Conservation (phyloP, 2,888 invertebrate species). For the Drosophila peninsularis region DNA sequence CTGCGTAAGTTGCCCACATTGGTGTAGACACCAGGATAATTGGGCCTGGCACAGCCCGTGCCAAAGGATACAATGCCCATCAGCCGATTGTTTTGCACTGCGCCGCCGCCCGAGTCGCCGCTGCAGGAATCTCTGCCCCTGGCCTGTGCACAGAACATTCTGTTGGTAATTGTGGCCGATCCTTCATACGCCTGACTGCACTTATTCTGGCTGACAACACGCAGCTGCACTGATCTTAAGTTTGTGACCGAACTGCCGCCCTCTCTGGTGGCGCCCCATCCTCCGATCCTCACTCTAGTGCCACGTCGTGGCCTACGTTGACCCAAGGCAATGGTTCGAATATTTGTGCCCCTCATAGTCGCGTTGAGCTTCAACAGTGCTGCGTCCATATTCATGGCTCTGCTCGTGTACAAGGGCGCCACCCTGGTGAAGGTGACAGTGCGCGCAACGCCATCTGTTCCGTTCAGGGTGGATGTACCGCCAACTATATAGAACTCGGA, state of each 20-base stretch:
- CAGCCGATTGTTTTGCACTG: conserved; percentile 49
- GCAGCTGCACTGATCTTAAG: conserved; percentile 32
- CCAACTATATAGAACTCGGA: conserved; percentile 48
- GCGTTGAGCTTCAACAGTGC: conserved; percentile 51
- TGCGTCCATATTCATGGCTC: conserved; percentile 57
- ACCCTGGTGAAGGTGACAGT: conserved; percentile 19
- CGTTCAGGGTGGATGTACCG: conserved; percentile 50
- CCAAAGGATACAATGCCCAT: conserved; percentile 89
- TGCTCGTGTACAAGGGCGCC: conserved; percentile 23
- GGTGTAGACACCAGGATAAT: conserved; percentile 91
- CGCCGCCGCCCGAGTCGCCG: conserved; percentile 80
- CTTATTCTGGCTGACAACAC: background rate
- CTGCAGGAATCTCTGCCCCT: conserved; percentile 67
- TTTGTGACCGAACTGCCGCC: conserved; percentile 34
- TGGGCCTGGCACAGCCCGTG: conserved; percentile 83
- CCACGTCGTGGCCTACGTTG: conserved; percentile 23
- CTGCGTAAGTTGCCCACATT: background rate
- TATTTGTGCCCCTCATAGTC: conserved; percentile 53
- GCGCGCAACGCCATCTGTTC: conserved; percentile 39
- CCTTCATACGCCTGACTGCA: conserved; percentile 35
- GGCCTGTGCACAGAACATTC: conserved; percentile 70
- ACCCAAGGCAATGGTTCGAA: conserved; percentile 47
- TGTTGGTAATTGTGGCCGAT: conserved; percentile 38
- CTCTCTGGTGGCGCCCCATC: conserved; percentile 65
- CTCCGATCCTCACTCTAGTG: conserved; percentile 42